These are phyloP conservation scores for Turnix velox DNA, from an alignment of 2,113 vertebrate species.

Conservation along the genomic window DNA sequence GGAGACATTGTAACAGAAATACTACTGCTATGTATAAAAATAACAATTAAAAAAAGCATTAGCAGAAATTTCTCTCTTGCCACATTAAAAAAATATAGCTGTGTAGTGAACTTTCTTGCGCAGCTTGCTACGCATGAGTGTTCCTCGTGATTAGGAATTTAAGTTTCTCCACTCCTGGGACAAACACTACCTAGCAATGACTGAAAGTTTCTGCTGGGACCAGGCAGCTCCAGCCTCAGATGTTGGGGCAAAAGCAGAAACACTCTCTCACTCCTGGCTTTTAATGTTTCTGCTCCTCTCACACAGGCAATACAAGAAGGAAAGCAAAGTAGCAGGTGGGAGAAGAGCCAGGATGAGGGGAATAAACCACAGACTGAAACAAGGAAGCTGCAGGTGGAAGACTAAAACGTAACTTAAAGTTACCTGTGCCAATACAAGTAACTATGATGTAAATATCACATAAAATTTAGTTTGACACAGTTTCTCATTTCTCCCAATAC, in stretches of 20 bases:
- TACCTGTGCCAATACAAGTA: not conserved
- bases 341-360: not conserved
- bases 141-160: not conserved
- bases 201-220: not conserved
- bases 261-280: fast-evolving
- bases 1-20: not conserved
- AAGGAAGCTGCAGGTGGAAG: not conserved
- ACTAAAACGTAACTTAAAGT: not conserved
- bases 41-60: not conserved
- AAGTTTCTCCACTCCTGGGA: not conserved
- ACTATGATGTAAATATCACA: not conserved
- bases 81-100: not conserved
- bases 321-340: not conserved
- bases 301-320: not conserved
- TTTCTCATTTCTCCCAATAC: not conserved
- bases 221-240: not conserved
- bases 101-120: not conserved
- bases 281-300: not conserved
- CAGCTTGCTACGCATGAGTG: not conserved
- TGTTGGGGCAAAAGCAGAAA: not conserved
- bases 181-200: not conserved
- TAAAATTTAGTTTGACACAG: not conserved
- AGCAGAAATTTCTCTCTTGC: not conserved
- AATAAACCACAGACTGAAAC: not conserved
- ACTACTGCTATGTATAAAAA: not conserved